Evolutionary conservation across 2,888 invertebrate genomes (phyloP), one percentile per base, ranked within the genome.

Genomic region (Microplitis deprimator): DNA sequence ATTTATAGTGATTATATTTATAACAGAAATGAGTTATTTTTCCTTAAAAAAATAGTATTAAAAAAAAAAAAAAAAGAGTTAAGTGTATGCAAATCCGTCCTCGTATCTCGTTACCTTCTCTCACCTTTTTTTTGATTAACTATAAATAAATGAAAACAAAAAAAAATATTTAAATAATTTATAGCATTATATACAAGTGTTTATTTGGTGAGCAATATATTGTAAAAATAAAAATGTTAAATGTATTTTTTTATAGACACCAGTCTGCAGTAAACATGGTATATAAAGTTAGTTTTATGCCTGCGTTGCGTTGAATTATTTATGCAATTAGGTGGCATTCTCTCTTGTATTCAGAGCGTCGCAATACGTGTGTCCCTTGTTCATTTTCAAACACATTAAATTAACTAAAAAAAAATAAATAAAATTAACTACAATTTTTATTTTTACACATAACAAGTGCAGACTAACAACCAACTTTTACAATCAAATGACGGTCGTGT

Each of bases 251-350:
- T 5, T 50, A 50, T 50, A 50, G 50, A 50, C 50, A 50, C 50
- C 50, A 13, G 13, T 50, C 50, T 50, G 13, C 13, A 50, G 5
- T 50, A 50, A 6, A 50, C 50, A 50, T 13, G 13, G 50, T 8
- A 50, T 16, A 62, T 20, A 62, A 62, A 16, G 62, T 62, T 17
- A 16, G 16, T 62, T 62, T 7, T 62, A 5, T 62, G 20, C 16
- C 41, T 65, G 60, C 83, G 83, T 82, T 83, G 81, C 83, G 84
- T 86, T 87, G 87, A 87, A 87, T 87, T 87, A 87, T 87, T 87
- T 87, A 87, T 87, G 87, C 85, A 87, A 87, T 87, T 87, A 87
- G 85, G 82, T 82, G 82, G 71, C 77, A 74, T 59, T 17, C 61
- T 50, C 39, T 65, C 69, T 5, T 60, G 41, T 39, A 67, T 41